Evolutionary conservation across 2,888 invertebrate genomes (phyloP), one percentile per base, ranked within the genome.

Genomic region (Cheilosia impressa): DNA sequence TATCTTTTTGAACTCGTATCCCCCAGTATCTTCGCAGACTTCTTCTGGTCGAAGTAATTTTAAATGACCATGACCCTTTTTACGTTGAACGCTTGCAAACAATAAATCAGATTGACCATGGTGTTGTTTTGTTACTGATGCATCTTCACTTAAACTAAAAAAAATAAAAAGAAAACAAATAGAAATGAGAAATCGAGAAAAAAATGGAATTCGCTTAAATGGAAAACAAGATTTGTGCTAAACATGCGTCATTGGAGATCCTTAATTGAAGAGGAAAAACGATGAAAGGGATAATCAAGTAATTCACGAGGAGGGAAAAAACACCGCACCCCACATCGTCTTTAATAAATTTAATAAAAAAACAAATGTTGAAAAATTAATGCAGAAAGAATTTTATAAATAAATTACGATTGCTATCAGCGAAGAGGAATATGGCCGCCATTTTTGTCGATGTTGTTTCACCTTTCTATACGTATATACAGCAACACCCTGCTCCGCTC

Each of bases 81-180:
- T 85, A 88, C 85, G 87, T 81, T 88, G 88, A 87, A 88, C 88
- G 78, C 81, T 83, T 80, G 81, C 87, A 85, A 79, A 76, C 81
- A 87, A 88, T 88, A 88, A 88, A 88, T 88, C 88, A 88, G 87
- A 81, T 88, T 87, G 88, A 88, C 88, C 88, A 87, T 85, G 85
- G 71, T 68, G 27, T 34, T 57, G 19, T 58, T 62, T 45, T 58
- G 27, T 45, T 47, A n/a, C 19, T 38, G 79, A 71, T 80, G 84
- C 84, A 80, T 79, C 79, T 80, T 77, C 76, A 58, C 65, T 62
- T 62, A 50, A 45, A 65, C 27, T 38, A 50, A 50, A 63, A 50
- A 63, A 45, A 66, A 31, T 38, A 15, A 75, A 55, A 63, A 2
- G 22, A 68, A 50, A 57, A 57, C 15, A 77, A 41, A 65, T 45